Conservation (phyloP, 2,797 vertebrate genomes). For the Columba guinea region DNA sequence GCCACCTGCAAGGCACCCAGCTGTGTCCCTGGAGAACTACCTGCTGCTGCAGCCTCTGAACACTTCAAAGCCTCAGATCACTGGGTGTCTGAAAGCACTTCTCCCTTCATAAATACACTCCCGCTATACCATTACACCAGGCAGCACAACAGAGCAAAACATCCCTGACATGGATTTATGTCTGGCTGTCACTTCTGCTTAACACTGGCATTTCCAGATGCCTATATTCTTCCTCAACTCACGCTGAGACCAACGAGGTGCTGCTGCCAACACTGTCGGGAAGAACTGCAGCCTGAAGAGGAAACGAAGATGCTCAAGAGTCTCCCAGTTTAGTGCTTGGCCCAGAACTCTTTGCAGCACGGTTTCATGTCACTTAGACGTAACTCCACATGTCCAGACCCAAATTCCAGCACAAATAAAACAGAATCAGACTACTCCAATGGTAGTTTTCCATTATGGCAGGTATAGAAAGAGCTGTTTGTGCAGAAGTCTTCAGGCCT, state of each 20-base stretch:
- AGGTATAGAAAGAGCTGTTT: neutral
- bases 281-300: neutral
- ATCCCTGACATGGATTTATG: neutral
- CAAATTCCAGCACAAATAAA: neutral
- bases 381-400: neutral
- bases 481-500: neutral
- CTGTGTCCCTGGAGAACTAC: constrained; percentile 26
- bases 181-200: constrained; percentile 17
- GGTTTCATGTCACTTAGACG: neutral
- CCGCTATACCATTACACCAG: neutral
- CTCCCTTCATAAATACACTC: neutral
- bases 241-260: neutral
- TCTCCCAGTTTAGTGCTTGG: neutral
- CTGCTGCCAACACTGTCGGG: constrained; percentile 41
- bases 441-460: neutral
- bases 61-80: constrained; percentile 42
- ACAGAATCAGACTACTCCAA: neutral
- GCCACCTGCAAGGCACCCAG: constrained; percentile 26
- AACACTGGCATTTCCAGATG: neutral
- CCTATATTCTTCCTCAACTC: neutral
- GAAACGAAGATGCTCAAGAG: constrained; percentile 9
- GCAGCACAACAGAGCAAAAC: constrained; percentile 30
- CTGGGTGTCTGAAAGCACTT: neutral
- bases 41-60: constrained; percentile 42
- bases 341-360: neutral